phyloP scores from a whole-genome alignment of 2,797 vertebrate genomes.

The Limnodromus scolopaceus region DNA sequence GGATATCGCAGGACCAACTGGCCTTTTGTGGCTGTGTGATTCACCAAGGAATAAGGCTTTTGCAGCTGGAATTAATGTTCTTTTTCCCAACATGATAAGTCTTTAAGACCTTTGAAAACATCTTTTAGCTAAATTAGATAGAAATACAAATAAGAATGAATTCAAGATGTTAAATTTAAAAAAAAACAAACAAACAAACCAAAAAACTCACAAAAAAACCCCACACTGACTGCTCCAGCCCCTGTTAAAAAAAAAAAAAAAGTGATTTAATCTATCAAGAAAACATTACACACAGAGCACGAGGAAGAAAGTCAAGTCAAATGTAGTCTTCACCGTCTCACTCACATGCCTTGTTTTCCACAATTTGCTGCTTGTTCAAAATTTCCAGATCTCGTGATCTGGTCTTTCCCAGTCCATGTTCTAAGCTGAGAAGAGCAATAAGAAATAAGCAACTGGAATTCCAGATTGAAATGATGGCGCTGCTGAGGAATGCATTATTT shows the following conservation, averaged over 20 bases:
- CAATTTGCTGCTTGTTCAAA: neutral
- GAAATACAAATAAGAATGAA: neutral
- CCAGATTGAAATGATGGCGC: neutral
- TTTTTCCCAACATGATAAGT: neutral
- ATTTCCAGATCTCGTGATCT: slow-evolving; percentile 43
- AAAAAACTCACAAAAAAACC: too few species aligned
- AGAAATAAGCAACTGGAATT: neutral
- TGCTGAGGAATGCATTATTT: slow-evolving; percentile 28
- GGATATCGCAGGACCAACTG: neutral
- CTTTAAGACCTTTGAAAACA: neutral
- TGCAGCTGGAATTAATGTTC: slow-evolving; percentile 8
- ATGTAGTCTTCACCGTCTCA: neutral
- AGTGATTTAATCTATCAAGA: neutral
- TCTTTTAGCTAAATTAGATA: neutral
- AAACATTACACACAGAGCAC: neutral
- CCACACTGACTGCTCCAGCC: neutral
- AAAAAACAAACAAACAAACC: neutral
- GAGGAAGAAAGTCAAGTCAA: neutral
- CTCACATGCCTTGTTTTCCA: slow-evolving; percentile 46
- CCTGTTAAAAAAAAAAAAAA: neutral
- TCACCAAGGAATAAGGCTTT: neutral
- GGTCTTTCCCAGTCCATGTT: neutral
- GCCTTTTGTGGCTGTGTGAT: neutral
- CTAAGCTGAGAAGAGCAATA: neutral
- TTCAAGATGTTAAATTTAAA: neutral